Evolutionary conservation across 2,797 vertebrate species (phyloP).

Genomic region (Sandelia bainsii): DNA sequence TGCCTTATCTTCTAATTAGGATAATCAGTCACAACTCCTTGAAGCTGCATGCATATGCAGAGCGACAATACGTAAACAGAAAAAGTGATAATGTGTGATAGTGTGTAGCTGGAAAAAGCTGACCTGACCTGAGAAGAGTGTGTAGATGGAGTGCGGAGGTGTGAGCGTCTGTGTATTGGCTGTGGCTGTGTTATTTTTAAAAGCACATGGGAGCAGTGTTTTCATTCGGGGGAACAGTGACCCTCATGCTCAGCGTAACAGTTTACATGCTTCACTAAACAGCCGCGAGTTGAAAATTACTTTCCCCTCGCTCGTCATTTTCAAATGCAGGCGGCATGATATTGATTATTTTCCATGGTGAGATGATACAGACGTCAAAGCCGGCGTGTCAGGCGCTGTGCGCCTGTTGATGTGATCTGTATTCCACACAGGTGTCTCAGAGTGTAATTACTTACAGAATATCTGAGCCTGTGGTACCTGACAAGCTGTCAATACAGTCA

Average conservation of each 20-base stretch:
- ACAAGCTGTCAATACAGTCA: slow-evolving; percentile 37
- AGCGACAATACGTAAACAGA: slow-evolving; percentile 5
- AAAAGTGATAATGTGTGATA: background rate
- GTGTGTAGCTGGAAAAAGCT: slow-evolving; percentile 40
- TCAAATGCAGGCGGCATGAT: slow-evolving; percentile 18
- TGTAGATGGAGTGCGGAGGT: slow-evolving; percentile 26
- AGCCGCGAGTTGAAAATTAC: background rate
- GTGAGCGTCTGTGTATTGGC: slow-evolving; percentile 23
- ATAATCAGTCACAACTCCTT: slow-evolving; percentile 39
- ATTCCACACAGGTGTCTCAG: slow-evolving; percentile 30
- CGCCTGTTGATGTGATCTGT: slow-evolving; percentile 35
- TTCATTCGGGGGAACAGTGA: slow-evolving; percentile 29
- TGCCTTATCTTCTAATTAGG: slow-evolving; percentile 47
- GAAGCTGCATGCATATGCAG: background rate
- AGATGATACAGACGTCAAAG: slow-evolving; percentile 45
- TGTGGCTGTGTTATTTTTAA: slow-evolving; percentile 34
- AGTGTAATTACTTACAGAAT: slow-evolving; percentile 47
- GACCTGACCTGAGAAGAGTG: slow-evolving; percentile 54
- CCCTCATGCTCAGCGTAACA: slow-evolving; percentile 16
- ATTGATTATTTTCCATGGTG: slow-evolving; percentile 45
- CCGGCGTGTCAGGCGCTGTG: background rate
- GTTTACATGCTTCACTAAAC: slow-evolving; percentile 52
- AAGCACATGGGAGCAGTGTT: slow-evolving; percentile 46
- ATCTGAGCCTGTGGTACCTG: slow-evolving; percentile 16
- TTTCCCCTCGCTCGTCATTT: background rate